phyloP scores from a whole-genome alignment of 2,797 vertebrate species.

The Harpagifer antarcticus region DNA sequence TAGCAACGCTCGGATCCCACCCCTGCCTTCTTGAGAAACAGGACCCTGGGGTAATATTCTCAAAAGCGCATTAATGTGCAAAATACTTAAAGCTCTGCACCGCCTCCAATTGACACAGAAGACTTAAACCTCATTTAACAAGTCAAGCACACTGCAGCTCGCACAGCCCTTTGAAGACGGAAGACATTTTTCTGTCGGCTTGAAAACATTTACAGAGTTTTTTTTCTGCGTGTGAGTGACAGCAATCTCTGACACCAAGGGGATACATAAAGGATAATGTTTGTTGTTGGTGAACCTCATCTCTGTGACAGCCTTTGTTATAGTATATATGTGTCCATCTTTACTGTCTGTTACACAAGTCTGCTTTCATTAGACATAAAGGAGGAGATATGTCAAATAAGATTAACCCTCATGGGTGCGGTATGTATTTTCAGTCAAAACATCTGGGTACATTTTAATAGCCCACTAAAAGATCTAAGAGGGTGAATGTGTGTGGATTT shows the following conservation, averaged over 20 bases:
- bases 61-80: constrained; percentile 89
- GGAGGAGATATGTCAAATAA: constrained; percentile 59
- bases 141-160: constrained; percentile 82
- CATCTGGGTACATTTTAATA: constrained; percentile 49
- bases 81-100: constrained; percentile 87
- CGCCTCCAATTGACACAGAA: constrained; percentile 87
- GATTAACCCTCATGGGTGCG: constrained; percentile 40
- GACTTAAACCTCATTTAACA: constrained; percentile 87
- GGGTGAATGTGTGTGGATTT: constrained; percentile 48
- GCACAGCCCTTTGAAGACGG: constrained; percentile 74
- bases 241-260: constrained; percentile 59
- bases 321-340: constrained; percentile 43
- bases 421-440: constrained; percentile 59
- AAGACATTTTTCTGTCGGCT: constrained; percentile 62
- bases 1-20: constrained; percentile 69
- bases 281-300: constrained; percentile 61
- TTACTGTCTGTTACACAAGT: constrained; percentile 41
- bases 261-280: constrained; percentile 69
- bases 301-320: constrained; percentile 63
- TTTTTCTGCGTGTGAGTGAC: constrained; percentile 62
- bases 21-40: constrained; percentile 70
- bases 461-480: constrained; percentile 47
- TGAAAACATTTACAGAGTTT: constrained; percentile 44
- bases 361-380: constrained; percentile 66
- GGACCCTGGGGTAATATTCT: constrained; percentile 86